A percentile compares a stretch with the other conserved stretches of the same genome.
Evolutionary conservation across 1,140 invertebrate genomes (phyloP).

Genomic region (Drosophila rufa): DNA sequence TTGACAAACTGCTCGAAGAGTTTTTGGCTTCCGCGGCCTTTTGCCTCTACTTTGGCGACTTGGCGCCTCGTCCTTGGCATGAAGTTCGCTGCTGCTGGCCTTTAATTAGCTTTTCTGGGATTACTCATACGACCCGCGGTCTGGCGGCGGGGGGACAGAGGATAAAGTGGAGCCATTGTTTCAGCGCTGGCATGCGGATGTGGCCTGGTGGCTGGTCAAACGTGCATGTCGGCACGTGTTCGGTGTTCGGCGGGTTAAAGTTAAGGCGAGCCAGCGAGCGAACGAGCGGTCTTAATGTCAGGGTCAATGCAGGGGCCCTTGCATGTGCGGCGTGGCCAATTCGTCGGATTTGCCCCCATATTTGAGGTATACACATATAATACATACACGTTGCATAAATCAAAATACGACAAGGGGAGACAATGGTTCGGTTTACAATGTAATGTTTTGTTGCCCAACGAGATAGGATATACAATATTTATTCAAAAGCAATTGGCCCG

Average conservation of each 20-base stretch:
- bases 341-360: slow-evolving; percentile 48
- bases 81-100: slow-evolving; percentile 65
- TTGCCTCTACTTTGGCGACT: slow-evolving; percentile 53
- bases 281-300: slow-evolving; percentile 66
- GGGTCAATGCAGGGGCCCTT: slow-evolving; percentile 66
- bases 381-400: slow-evolving; percentile 63
- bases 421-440: slow-evolving; percentile 48
- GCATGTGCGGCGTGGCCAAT: slow-evolving; percentile 51
- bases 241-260: slow-evolving; percentile 42
- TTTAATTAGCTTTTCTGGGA: slow-evolving; percentile 77
- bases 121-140: slow-evolving; percentile 68
- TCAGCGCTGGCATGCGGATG: slow-evolving; percentile 48
- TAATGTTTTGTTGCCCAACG: slow-evolving; percentile 37
- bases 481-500: slow-evolving; percentile 65
- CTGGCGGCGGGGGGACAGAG: slow-evolving; percentile 6
- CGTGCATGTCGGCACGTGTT: slow-evolving; percentile 78
- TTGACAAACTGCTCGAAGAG: slow-evolving; percentile 71
- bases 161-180: slow-evolving; percentile 53
- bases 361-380: slow-evolving; percentile 42
- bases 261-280: slow-evolving; percentile 33
- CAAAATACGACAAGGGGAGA: slow-evolving; percentile 40
- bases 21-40: slow-evolving; percentile 40
- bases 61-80: slow-evolving; percentile 64
- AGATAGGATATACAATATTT: slow-evolving; percentile 55
- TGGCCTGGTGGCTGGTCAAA: slow-evolving; percentile 72